These are phyloP conservation scores for Xestia rhomboidea DNA, from an alignment of 2,888 invertebrate species.

Conservation along the genomic window DNA sequence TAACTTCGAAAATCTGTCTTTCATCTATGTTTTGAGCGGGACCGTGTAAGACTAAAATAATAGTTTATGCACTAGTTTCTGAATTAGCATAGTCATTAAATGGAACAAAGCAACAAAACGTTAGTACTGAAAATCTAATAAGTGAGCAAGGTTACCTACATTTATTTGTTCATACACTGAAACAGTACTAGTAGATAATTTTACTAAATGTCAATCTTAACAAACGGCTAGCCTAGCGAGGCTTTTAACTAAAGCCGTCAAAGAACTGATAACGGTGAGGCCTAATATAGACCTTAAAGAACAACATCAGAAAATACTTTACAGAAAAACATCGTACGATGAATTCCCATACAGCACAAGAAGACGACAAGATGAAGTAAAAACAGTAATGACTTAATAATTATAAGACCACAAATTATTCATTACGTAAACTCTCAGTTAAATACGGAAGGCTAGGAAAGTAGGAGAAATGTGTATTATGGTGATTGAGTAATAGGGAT, in stretches of 20 bases:
- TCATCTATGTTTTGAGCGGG: background rate
- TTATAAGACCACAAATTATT: conserved; percentile 48
- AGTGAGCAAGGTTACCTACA: conserved; percentile 17
- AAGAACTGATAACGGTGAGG: background rate
- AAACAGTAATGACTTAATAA: conserved; percentile 23
- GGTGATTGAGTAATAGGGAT: conserved; percentile 62
- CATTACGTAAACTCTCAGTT: conserved; percentile 66
- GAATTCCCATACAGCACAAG: background rate
- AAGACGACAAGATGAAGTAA: conserved; percentile 13
- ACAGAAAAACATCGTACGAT: background rate
- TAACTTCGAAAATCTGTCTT: background rate
- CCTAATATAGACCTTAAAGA: background rate
- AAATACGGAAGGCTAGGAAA: conserved; percentile 69
- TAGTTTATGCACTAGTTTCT: conserved; percentile 6
- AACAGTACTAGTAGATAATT: background rate
- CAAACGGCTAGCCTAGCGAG: background rate
- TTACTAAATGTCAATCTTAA: background rate
- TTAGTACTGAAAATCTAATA: conserved; percentile 5
- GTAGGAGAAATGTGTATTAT: conserved; percentile 63
- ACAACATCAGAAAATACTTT: background rate
- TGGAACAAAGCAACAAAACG: conserved; percentile 6
- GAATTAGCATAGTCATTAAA: conserved; percentile 9
- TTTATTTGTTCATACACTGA: conserved; percentile 1
- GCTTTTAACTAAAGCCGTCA: background rate
- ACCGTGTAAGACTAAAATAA: background rate